phyloP scores from a whole-genome alignment of 2,888 invertebrate species.

The Drosophila borealis region DNA sequence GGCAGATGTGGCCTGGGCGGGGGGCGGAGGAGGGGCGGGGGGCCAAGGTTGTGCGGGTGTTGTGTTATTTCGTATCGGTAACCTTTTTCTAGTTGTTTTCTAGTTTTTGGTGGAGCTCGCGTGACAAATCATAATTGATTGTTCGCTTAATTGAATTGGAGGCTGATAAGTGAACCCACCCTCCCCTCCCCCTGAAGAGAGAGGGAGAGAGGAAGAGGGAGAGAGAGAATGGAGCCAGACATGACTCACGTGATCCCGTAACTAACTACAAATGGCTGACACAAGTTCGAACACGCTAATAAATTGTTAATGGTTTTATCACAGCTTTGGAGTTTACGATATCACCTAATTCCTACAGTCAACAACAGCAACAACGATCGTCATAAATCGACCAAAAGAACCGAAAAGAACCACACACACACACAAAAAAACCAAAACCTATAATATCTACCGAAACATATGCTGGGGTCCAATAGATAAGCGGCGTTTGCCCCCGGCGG shows the following conservation, averaged over 20 bases:
- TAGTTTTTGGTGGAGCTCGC: conserved; percentile 60
- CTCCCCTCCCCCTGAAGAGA: too few relatives aligned
- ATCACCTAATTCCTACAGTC: conserved; percentile 48
- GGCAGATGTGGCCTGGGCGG: background rate
- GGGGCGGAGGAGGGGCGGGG: background rate
- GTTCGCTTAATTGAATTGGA: conserved; percentile 82
- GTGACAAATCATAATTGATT: conserved; percentile 83
- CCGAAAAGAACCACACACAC: conserved; percentile 7
- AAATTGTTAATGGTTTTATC: conserved; percentile 79
- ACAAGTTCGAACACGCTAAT: conserved; percentile 68
- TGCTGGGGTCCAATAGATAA: conserved; percentile 46
- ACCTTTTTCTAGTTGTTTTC: conserved; percentile 27
- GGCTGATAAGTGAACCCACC: conserved; percentile 57
- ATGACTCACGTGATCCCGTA: conserved; percentile 61
- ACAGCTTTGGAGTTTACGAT: conserved; percentile 71
- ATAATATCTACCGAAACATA: conserved; percentile 14
- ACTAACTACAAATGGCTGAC: conserved; percentile 45
- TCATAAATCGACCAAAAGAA: conserved; percentile 54
- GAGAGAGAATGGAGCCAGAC: conserved; percentile 1
- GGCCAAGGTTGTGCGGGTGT: conserved; percentile 12
- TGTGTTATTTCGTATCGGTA: conserved; percentile 34
- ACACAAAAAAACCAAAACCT: conserved; percentile 1
- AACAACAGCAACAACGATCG: conserved; percentile 31
- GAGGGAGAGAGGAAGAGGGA: background rate
- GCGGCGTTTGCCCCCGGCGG: conserved; percentile 56